Percentiles rank a stretch among this genome's conserved stretches.
phyloP scores from a whole-genome alignment of 2,888 invertebrate genomes.

The Drosophila paracracens region DNA sequence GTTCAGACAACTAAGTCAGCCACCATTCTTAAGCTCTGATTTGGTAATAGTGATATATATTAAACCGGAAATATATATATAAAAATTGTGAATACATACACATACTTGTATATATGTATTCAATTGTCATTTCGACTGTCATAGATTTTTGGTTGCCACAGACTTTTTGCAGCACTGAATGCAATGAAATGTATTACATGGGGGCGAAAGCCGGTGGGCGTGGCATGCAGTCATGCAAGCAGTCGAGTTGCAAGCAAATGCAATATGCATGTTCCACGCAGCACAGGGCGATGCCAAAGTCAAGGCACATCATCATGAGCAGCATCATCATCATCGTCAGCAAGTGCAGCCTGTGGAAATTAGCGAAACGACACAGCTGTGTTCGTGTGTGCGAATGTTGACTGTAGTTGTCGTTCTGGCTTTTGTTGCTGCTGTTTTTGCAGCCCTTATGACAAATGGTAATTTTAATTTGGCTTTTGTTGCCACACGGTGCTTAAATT shows the following conservation, averaged over 20 bases:
- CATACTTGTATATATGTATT: too few relatives aligned
- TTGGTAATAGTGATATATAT: not conserved
- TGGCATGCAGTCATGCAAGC: conserved; percentile 35
- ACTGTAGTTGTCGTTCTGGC: conserved; percentile 21
- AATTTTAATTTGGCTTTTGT: conserved; percentile 79
- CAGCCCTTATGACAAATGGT: conserved; percentile 70
- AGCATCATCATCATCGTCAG: conserved; percentile 9
- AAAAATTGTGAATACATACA: not conserved
- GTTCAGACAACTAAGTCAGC: not conserved
- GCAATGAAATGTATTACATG: conserved; percentile 35
- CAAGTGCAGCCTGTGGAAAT: conserved; percentile 35
- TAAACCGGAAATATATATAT: not conserved
- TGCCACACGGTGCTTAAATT: conserved; percentile 48
- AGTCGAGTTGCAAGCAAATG: conserved; percentile 28
- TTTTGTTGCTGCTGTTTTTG: conserved; percentile 27
- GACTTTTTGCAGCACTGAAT: conserved; percentile 15
- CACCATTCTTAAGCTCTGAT: not conserved
- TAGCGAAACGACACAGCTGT: conserved; percentile 21
- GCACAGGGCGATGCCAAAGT: conserved; percentile 23
- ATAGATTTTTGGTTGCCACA: conserved; percentile 18
- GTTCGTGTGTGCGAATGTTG: conserved; percentile 15
- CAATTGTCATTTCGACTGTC: not conserved
- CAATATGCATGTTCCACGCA: conserved; percentile 48
- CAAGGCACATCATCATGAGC: conserved; percentile 27
- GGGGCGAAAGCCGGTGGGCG: conserved; percentile 30